Percentiles rank a stretch among this genome's conserved stretches.
These are phyloP conservation scores for Drosophila santomea DNA, from an alignment of 1,140 invertebrate genomes.

Conservation along the genomic window DNA sequence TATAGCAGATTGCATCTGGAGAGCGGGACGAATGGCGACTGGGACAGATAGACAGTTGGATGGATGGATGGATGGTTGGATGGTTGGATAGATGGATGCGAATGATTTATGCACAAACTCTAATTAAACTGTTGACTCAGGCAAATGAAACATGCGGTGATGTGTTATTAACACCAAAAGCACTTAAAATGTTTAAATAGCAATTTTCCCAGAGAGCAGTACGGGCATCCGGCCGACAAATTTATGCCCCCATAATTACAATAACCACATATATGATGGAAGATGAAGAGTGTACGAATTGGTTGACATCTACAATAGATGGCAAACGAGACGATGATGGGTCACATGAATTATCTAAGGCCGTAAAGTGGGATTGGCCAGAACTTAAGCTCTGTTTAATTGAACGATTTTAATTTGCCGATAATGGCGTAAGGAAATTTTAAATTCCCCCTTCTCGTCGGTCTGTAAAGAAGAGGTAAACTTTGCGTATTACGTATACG, in stretches of 20 bases:
- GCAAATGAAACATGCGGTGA: conserved; percentile 75
- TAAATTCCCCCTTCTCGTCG: conserved; percentile 19
- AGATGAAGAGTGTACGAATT: neutral
- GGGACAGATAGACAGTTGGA: conserved; percentile 22
- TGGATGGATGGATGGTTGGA: conserved; percentile 34
- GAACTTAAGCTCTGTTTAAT: conserved; percentile 41
- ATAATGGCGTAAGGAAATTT: conserved; percentile 47
- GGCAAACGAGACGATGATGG: neutral
- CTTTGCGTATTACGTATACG: conserved; percentile 59
- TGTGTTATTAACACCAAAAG: conserved; percentile 76
- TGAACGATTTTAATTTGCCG: conserved; percentile 60
- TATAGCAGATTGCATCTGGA: conserved; percentile 27
- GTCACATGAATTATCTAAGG: conserved; percentile 34
- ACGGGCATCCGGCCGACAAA: conserved; percentile 12
- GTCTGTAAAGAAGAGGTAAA: conserved; percentile 37
- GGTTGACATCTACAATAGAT: conserved; percentile 56
- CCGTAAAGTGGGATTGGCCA: conserved; percentile 13
- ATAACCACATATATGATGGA: conserved; percentile 18
- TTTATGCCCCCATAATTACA: conserved; percentile 64
- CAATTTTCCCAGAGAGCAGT: conserved; percentile 46
- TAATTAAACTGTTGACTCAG: conserved; percentile 77
- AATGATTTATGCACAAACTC: conserved; percentile 76
- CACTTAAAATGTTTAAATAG: conserved; percentile 77
- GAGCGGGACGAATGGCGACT: conserved; percentile 1
- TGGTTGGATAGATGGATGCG: conserved; percentile 38